A percentile compares a stretch with the other conserved stretches of the same genome.
phyloP scores from a whole-genome alignment of 2,113 vertebrate species.

The Mus musculus region DNA sequence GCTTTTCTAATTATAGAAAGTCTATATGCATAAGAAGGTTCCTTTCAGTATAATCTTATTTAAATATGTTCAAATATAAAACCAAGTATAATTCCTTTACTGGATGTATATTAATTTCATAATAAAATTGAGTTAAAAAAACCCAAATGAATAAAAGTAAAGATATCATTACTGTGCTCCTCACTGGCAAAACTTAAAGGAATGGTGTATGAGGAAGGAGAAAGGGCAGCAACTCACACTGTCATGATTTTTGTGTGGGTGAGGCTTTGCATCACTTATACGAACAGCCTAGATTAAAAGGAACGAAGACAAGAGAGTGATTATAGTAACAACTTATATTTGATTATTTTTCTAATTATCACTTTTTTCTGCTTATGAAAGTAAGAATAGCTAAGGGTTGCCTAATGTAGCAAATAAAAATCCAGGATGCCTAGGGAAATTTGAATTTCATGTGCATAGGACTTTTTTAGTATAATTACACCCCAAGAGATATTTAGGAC shows the following conservation, averaged over 20 bases:
- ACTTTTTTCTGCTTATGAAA: conserved; percentile 7
- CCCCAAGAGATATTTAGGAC: neutral
- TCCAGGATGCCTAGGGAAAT: neutral
- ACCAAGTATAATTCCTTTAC: neutral
- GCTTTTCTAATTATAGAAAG: conserved; percentile 49
- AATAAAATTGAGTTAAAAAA: conserved; percentile 18
- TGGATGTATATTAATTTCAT: neutral
- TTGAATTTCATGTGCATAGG: conserved; percentile 44
- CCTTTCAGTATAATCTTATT: neutral
- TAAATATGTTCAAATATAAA: conserved; percentile 9
- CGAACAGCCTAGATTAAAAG: neutral
- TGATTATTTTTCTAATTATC: neutral
- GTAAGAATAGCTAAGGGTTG: conserved; percentile 10
- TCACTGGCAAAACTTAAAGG: neutral
- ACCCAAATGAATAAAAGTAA: neutral
- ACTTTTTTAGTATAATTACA: neutral
- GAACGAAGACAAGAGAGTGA: neutral
- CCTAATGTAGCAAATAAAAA: conserved; percentile 5
- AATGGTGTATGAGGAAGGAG: neutral
- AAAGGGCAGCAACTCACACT: neutral
- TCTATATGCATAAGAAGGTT: neutral
- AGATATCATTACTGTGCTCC: neutral
- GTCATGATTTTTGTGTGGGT: neutral
- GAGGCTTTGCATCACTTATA: neutral
- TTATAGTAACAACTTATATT: neutral